These are phyloP conservation scores for Rhineura floridana DNA, from an alignment of 2,113 vertebrate genomes.

Conservation along the genomic window DNA sequence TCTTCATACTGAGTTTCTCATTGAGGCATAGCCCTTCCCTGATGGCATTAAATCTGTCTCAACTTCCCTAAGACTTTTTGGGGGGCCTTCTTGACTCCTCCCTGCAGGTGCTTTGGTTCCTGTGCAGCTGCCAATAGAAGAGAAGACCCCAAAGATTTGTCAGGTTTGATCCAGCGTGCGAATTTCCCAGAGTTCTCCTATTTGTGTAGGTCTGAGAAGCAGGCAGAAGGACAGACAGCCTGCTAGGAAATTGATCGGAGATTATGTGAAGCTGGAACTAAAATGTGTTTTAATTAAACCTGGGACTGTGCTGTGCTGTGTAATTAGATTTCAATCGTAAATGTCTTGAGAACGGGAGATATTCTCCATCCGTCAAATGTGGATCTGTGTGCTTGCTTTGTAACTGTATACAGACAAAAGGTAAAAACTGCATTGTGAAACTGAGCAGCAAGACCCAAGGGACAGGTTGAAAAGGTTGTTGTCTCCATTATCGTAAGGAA, in stretches of 20 bases:
- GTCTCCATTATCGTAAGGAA: not conserved
- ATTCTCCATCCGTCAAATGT: conserved; percentile 1
- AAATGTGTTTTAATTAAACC: conserved; percentile 33
- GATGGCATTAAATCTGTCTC: not conserved
- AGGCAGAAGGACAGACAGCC: not conserved
- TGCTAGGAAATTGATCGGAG: not conserved
- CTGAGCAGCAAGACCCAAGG: not conserved
- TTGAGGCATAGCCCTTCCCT: not conserved
- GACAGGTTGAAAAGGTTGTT: not conserved
- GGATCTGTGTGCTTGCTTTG: conserved; percentile 7
- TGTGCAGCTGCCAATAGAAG: not conserved
- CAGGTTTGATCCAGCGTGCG: not conserved
- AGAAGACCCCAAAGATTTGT: not conserved
- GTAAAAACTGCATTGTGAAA: not conserved
- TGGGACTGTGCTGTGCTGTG: not conserved
- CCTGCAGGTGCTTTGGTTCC: not conserved
- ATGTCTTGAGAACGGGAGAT: conserved; percentile 10
- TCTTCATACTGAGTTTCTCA: not conserved
- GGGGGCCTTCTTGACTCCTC: too few relatives aligned
- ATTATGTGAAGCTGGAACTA: conserved; percentile 11
- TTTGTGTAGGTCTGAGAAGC: not conserved
- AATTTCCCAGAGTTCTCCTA: not conserved
- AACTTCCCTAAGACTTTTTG: not conserved
- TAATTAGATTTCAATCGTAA: conserved; percentile 46
- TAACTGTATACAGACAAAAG: not conserved